Evolutionary conservation across 2,113 vertebrate genomes (phyloP).

Genomic region (Diadophis punctatus): DNA sequence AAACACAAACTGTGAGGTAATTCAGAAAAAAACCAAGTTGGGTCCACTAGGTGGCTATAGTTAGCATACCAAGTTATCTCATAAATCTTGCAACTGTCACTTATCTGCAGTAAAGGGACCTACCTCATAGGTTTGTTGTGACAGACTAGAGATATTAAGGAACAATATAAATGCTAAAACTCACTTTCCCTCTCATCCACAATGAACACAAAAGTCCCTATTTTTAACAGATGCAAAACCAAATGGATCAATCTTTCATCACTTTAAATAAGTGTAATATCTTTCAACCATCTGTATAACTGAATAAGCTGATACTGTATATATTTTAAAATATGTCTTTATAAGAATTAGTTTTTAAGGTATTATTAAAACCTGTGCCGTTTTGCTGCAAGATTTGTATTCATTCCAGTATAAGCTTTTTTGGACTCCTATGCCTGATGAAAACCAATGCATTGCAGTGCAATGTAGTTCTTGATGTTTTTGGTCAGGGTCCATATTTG

Average conservation of each 20-base stretch:
- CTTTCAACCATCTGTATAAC: background rate
- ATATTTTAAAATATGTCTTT: background rate
- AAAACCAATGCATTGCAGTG: background rate
- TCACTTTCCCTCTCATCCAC: background rate
- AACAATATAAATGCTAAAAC: background rate
- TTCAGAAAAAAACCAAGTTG: background rate
- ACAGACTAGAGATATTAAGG: background rate
- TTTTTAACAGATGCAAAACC: background rate
- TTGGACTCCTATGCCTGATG: background rate
- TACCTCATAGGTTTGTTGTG: background rate
- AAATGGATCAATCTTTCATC: background rate
- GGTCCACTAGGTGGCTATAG: background rate
- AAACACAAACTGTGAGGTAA: background rate
- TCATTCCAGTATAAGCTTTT: background rate
- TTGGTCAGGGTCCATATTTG: background rate
- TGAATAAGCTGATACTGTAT: background rate
- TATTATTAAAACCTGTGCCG: background rate
- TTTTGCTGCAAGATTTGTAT: background rate
- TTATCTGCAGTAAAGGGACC: background rate
- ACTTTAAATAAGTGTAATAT: background rate
- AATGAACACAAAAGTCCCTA: background rate
- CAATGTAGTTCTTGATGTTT: background rate
- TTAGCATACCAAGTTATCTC: background rate
- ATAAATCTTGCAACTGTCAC: background rate
- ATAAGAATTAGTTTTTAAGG: background rate